phyloP scores from a whole-genome alignment of 2,113 vertebrate species.

The Ivindomyrus marchei region DNA sequence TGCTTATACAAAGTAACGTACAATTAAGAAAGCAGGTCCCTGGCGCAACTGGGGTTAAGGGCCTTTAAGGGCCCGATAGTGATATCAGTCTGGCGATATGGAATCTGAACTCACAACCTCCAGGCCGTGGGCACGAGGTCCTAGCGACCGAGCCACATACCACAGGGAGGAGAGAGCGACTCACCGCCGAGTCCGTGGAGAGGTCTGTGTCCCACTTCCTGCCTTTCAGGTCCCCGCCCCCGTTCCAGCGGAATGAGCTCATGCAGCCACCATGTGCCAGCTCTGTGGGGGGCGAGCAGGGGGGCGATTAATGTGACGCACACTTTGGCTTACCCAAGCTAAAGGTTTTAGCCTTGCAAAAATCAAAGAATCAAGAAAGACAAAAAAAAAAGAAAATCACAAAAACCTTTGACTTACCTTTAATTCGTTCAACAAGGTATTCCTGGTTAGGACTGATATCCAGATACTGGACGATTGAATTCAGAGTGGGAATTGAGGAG shows the following conservation, averaged over 20 bases:
- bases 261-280: slow-evolving; percentile 93
- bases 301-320: not conserved
- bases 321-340: not conserved
- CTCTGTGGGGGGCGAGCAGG: slow-evolving; percentile 55
- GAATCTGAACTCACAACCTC: too few relatives aligned
- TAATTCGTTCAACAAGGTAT: slow-evolving; percentile 86
- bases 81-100: not conserved
- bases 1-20: not conserved
- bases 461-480: slow-evolving; percentile 84
- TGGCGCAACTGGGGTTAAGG: not conserved
- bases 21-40: not conserved
- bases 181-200: slow-evolving; percentile 85
- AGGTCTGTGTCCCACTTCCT: slow-evolving; percentile 94
- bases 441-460: slow-evolving; percentile 91
- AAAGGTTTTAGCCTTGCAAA: not conserved
- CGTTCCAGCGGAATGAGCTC: slow-evolving; percentile 93
- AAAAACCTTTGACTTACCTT: slow-evolving; percentile 57
- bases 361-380: not conserved
- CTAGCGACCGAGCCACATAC: not conserved
- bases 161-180: slow-evolving; percentile 32
- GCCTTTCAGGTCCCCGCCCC: slow-evolving; percentile 82
- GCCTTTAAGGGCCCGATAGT: not conserved
- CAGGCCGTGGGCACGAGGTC: too few relatives aligned
- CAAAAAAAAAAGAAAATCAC: not conserved
- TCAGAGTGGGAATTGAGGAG: slow-evolving; percentile 78